Evolutionary conservation across 2,113 vertebrate genomes (phyloP).

Genomic region (Urocynchramus pylzowi): DNA sequence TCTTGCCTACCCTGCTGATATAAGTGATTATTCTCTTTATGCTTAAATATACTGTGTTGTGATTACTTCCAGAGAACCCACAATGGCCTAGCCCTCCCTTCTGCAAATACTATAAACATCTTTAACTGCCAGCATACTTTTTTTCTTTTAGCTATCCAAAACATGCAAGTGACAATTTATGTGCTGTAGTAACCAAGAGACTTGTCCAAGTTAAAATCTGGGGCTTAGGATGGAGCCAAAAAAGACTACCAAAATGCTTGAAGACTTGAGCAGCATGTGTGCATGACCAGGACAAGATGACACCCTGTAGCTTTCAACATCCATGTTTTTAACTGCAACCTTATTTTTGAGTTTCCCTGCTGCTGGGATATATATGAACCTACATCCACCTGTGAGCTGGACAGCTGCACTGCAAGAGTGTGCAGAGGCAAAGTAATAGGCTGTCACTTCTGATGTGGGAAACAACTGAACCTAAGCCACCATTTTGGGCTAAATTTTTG

Average conservation of each 20-base stretch:
- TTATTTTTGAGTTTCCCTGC: neutral
- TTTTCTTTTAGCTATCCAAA: neutral
- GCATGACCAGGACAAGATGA: neutral
- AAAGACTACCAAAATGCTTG: neutral
- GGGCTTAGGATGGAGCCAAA: neutral
- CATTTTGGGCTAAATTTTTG: neutral
- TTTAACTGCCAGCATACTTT: neutral
- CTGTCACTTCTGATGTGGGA: neutral
- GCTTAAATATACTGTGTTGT: neutral
- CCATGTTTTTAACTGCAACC: neutral
- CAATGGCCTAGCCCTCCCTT: neutral
- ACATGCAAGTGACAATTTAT: neutral
- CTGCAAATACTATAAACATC: neutral
- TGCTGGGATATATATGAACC: neutral
- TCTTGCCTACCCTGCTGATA: constrained; percentile 21
- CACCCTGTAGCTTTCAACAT: neutral
- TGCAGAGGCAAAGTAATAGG: neutral
- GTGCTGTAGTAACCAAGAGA: neutral
- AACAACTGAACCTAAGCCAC: neutral
- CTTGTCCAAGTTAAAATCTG: neutral
- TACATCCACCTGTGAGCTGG: neutral
- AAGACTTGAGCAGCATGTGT: neutral
- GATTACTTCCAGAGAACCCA: neutral
- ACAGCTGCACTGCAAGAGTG: neutral
- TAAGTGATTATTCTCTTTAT: constrained; percentile 11